Evolutionary conservation across 2,797 vertebrate genomes (phyloP), one percentile per base, ranked within the genome.

Genomic region (Iguana delicatissima): DNA sequence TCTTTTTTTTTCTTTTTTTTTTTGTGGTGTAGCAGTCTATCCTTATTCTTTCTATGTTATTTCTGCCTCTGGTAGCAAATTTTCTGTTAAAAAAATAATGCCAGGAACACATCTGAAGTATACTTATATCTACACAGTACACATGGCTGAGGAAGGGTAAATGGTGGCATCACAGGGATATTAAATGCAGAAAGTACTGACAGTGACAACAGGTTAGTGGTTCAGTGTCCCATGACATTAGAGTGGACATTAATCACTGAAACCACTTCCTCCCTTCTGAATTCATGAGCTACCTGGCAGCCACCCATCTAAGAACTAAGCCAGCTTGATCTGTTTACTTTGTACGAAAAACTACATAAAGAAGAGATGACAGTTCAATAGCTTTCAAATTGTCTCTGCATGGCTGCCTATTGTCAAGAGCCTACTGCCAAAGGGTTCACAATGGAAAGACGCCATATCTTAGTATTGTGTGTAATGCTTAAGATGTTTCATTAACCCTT

Each of bases 401-500:
- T 59, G 59, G 73, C 62, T 35, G 50, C 55, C 22, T 35, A 76
- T 52, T 52, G 26, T 0, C n/a, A 24, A 59, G 12, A 55, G 20
- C 55, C 22, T 35, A 79, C 42, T 52, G 26, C 0, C 26, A 22
- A 59, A 9, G 59, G 26, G 18, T 32, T 52, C 18, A 85, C 3
- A 64, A 22, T 59, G 42, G 79, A 50, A 35, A 59, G 24, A 57
- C 32, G n/a, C 20, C 18, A 73, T 72, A 35, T 67, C 72, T 18
- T 0, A 0, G 42, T 14, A 0, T 86, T 88, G 35, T 52, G 59
- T 73, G 13, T 42, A 12, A 79, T 80, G 12, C 24, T 26, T 77
- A 46, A 80, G 32, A 0, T 77, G 74, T 81, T 9, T 79, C 59
- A 67, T 20, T 13, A 55, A 32, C 82, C 24, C 16, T 67, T 80